Base-by-base conservation (phyloP, 2,113 vertebrate genomes). In the Spilogale gracilis region DNA sequence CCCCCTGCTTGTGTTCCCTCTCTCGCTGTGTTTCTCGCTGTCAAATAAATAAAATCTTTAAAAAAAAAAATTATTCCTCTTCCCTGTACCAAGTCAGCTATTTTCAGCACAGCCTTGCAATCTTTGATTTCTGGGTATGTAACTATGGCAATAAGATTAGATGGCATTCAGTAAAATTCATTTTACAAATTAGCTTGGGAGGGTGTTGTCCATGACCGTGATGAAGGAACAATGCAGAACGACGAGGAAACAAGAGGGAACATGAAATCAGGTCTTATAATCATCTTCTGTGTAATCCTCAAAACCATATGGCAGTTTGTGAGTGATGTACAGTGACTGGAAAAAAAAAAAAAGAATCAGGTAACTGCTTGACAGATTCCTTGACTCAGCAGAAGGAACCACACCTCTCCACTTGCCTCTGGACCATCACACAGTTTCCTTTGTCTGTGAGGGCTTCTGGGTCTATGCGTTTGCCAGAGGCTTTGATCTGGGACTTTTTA, bases 121-220 rank as follows among this genome's bases (percentile, higher is more conserved):
- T 98, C 98, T 98, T 98, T 20, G 13, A 98, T 98, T 98, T 98
- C 98, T 98, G 97, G 61, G 95, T 98, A 98, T 98, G 98, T 99
- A 98, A 98, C 99, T 99, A 99, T 99, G 98, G 98, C 98, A 98
- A 99, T 99, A 98, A 98, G 98, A 99, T 98, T 98, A 99, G 97
- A 98, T 91, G 92, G 88, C 96, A 98, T 98, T 99, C 98, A 98
- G 96, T 84, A 98, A 98, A 98, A 98, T 91, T 98, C 94, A 67
- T 98, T 98, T 98, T 98, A 98, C 97, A 98, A 98, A 98, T 98
- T 98, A 98, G 85, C 96, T 98, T 97, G 96, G 92, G 96, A 98
- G 76, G 69, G 13, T 97, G 96, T 52, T 97, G 96, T 52, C 97
- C 89, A 78, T 78, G 94, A 96, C 85, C 94, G 7, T 58, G 83